Base-by-base conservation (phyloP, 2,888 invertebrate genomes). In the Drosophila nr. perissopoda region DNA sequence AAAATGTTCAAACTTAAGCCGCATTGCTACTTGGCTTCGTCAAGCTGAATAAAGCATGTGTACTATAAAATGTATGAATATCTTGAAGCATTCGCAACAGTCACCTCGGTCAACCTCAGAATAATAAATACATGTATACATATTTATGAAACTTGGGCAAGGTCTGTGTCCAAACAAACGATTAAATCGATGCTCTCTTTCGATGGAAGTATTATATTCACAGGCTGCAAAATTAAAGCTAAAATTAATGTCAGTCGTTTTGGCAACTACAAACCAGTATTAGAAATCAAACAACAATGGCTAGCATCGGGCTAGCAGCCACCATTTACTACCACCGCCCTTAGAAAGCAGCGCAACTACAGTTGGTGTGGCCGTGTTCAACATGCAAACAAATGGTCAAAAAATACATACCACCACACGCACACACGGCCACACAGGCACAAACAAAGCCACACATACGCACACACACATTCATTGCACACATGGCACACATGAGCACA, bases 361-460 rank as follows among this genome's bases (percentile, higher is more conserved):
- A 49, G 63, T 69, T 72, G 80, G 77, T 72, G 84, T 87, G 88
- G 82, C 70, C 79, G 74, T 85, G 88, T 88, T 81, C 85, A 72
- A 85, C 85, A 88, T 83, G 83, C 85, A 86, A 85, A 85, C 88
- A 85, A 85, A 88, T 88, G 88, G 81, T 77, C 76, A 76, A 74
- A 88, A 85, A 85, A 82, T 81, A 38, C 38, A 38, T 56, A 29
- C 56, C 27, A 77, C 69, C 73, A 70, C 67, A 67, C 49, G 65
- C 57, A 66, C 59, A 70, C 42, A 66, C 36, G 62, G 36, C 11
- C 29, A 56, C 54, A 48, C 65, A 57, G 40, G 51, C 34, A 34
- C 40, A 58, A 42, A 40, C 46, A 52, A 46, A 57, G 34, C 4
- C 21, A 31, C 53, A 60, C 49, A 59, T 4, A 42, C 5, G 11